Percentiles rank a stretch among this genome's conserved stretches.
Conservation (phyloP, 2,797 vertebrate species). For the Dicrostonyx torquatus region DNA sequence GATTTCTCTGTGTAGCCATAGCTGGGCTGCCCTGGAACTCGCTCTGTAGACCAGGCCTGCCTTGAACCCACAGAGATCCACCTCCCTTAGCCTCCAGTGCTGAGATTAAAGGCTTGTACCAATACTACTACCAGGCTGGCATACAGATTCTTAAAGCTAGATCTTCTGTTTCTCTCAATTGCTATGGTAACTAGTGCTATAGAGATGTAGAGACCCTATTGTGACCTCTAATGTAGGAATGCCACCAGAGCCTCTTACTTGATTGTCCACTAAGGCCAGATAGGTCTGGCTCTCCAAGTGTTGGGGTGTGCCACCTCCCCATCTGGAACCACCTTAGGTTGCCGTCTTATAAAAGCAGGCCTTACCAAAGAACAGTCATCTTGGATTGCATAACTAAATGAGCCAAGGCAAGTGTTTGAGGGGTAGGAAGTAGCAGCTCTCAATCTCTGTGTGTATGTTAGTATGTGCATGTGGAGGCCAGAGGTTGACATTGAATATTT, state of each 20-base stretch:
- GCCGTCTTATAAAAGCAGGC: constrained; percentile 33
- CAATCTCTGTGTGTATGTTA: not conserved
- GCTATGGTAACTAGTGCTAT: constrained; percentile 54
- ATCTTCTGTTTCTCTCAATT: constrained; percentile 45
- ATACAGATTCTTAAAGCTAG: constrained; percentile 34
- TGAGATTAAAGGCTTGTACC: not conserved
- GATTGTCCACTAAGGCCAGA: constrained; percentile 14
- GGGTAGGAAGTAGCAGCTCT: not conserved
- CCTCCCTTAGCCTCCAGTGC: not conserved
- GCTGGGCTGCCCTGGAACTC: not conserved
- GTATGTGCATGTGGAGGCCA: not conserved
- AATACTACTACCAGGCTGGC: not conserved
- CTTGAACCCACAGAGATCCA: not conserved
- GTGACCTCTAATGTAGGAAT: constrained; percentile 60
- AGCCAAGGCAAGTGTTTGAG: constrained; percentile 51
- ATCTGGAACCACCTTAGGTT: constrained; percentile 34
- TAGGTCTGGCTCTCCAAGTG: constrained; percentile 17
- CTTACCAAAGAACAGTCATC: not conserved
- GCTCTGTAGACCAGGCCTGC: not conserved
- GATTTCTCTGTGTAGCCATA: not conserved
- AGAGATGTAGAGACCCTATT: constrained; percentile 59
- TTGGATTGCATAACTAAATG: constrained; percentile 39
- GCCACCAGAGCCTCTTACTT: not conserved
- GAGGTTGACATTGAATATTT: not conserved
- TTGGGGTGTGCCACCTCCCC: not conserved